Evolutionary conservation across 2,113 vertebrate genomes (phyloP), one percentile per base, ranked within the genome.

Genomic region (Daphoenositta chrysoptera): DNA sequence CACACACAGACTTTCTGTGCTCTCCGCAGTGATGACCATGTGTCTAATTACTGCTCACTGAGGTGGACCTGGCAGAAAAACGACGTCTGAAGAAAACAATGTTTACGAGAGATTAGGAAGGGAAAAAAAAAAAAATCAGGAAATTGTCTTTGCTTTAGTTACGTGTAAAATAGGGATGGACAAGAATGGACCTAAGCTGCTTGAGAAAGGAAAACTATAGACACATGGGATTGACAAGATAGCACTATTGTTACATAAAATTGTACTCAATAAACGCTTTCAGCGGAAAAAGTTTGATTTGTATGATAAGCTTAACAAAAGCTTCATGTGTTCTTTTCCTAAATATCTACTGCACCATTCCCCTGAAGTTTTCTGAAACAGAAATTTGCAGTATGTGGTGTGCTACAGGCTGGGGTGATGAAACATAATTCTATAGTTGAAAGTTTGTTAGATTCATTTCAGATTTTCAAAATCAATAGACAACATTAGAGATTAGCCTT

Each of bases 391-490:
- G 17, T 31, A 14, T 30, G 11, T 2, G 0, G 6, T 33, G 20
- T 72, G 14, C 82, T 77, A 9, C 24, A 47, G 51, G 9, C 28
- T 50, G 5, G 17, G 33, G 5, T 26, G 35, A 50, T 28, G 18
- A 57, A 63, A 58, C 0, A 0, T 61, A 27, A n/a, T 84, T 81
- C 35, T 47, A 0, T 13, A 45, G 13, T 4, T 51, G 24, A 48
- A 84, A 80, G 16, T 50, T 76, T 69, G 11, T 30, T 51, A 54
- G 23, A 57, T 61, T 90, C 48, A 45, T 45, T 85, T 76, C 31
- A 63, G 48, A 40, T 77, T 92, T 93, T 80, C 22, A 37, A 58
- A 91, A 69, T 42, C 4, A 2, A 80, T 79, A 66, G 26, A 11
- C 20, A 61, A 19, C 71, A 51, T 47, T 53, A 58, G 31, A 89